These are phyloP conservation scores for Macroteleia sp. DNA, from an alignment of 2,888 invertebrate genomes.

Conservation along the genomic window DNA sequence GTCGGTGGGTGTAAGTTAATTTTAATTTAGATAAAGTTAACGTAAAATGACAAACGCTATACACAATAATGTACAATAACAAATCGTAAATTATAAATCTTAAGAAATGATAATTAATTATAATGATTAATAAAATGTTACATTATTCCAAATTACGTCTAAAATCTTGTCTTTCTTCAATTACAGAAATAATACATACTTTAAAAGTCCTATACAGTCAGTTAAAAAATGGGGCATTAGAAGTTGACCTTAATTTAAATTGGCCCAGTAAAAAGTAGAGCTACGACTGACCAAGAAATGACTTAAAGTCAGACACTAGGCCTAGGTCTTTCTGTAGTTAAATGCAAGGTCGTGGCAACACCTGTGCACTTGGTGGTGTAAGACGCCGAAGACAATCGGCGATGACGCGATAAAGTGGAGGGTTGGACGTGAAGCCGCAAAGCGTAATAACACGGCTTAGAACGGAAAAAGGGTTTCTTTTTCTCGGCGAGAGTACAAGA, in stretches of 20 bases:
- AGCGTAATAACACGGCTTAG: not conserved
- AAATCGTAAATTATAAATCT: no score
- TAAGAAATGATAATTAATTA: no score
- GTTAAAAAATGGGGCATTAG: slow-evolving; percentile 1
- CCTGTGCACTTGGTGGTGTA: slow-evolving; percentile 38
- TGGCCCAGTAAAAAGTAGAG: slow-evolving; percentile 23
- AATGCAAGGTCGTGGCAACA: slow-evolving; percentile 54
- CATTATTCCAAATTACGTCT: no score
- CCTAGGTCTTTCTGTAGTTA: slow-evolving; percentile 41
- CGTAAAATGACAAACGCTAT: no score
- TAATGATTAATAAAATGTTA: no score
- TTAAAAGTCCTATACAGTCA: no score
- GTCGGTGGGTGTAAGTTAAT: no score
- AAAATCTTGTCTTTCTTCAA: no score
- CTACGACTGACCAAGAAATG: not conserved
- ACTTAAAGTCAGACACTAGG: slow-evolving; percentile 43
- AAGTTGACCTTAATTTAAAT: slow-evolving; percentile 36
- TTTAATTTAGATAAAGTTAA: no score
- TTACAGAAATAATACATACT: no score
- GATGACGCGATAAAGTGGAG: slow-evolving; percentile 35
- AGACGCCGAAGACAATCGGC: slow-evolving; percentile 22
- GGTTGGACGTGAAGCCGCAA: slow-evolving; percentile 8
- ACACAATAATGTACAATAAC: no score
- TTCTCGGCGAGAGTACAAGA: not conserved
- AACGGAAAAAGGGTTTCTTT: slow-evolving; percentile 19